Percentiles rank a stretch among this genome's conserved stretches.
Evolutionary conservation across 2,113 vertebrate species (phyloP).

Genomic region (Mormoops blainvillei): DNA sequence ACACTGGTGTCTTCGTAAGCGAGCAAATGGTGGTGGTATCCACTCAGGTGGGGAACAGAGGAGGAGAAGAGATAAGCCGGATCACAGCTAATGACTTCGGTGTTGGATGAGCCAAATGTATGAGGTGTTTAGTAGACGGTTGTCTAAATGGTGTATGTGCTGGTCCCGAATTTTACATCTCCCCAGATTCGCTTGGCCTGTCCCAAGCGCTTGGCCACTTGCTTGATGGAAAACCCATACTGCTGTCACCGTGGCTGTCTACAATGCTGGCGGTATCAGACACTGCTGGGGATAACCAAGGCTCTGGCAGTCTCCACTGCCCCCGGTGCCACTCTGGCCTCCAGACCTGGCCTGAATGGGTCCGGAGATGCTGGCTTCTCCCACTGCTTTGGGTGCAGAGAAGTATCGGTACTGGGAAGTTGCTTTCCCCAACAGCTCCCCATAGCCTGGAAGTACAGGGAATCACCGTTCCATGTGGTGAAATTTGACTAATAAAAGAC

Average conservation of each 20-base stretch:
- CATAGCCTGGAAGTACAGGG: not conserved
- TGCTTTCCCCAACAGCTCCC: not conserved
- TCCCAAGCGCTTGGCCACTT: not conserved
- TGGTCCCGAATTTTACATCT: not conserved
- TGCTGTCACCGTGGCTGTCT: not conserved
- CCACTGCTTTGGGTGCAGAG: not conserved
- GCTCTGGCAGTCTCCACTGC: not conserved
- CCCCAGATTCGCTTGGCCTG: not conserved
- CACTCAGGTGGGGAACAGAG: not conserved
- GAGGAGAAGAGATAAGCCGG: not conserved
- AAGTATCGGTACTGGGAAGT: fast-evolving
- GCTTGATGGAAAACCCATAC: not conserved
- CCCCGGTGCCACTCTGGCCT: not conserved
- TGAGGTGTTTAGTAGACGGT: not conserved
- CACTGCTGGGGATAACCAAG: not conserved
- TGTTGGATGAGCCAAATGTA: not conserved
- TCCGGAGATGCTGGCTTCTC: not conserved
- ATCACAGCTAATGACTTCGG: not conserved
- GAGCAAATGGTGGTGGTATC: not conserved
- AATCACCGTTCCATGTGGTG: not conserved
- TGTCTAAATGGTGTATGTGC: not conserved
- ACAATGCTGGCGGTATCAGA: not conserved
- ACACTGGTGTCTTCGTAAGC: not conserved
- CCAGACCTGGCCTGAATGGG: not conserved
- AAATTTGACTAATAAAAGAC: not conserved